Base-by-base conservation (phyloP, 2,888 invertebrate species). In the Eupithecia pulchellata region DNA sequence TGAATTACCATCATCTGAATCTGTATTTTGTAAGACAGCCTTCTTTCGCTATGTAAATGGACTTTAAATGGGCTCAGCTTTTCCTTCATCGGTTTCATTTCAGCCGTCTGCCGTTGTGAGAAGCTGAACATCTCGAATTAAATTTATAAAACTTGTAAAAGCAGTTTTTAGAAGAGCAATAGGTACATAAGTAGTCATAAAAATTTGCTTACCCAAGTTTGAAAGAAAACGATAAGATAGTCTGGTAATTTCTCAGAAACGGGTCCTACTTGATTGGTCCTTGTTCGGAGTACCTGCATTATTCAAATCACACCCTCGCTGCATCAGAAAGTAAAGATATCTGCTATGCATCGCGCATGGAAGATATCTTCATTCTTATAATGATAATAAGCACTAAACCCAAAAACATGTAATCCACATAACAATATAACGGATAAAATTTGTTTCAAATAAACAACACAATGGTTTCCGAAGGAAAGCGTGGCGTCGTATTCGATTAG, bases 401-500 rank as follows among this genome's bases (percentile, higher is more conserved):
- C 17, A 17, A 29, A 57, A 57, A 57, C 17, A 17, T 17, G 4
- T 17, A 29, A 57, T 57, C 14, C 29, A 57, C 13, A 57, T 17
- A 29, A 57, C 57, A 57, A 57, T 57, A 57, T 29, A 57, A 57
- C 17, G 8, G 4, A 57, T 17, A 57, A 29, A 29, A 29, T 29
- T 57, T 57, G 29, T 6, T 57, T 25, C 2, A 52, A 52, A 52
- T 25, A 52, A 25, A 61, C 32, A 61, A 34, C 34, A 60, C 30
- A 61, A 61, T 32, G n/a, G 58, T 57, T 30, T 60, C 2, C 20
- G 13, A 32, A 36, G 34, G 34, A 20, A 25, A 36, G 29, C 17
- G 78, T 72, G 68, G 66, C 62, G 69, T 66, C 63, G 64, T 71
- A 74, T 75, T 77, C 71, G 73, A 75, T 78, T 74, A 76, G 67